A percentile compares a stretch with the other conserved stretches of the same genome.
phyloP scores from a whole-genome alignment of 2,113 vertebrate species.

The Oreochromis spilurus region DNA sequence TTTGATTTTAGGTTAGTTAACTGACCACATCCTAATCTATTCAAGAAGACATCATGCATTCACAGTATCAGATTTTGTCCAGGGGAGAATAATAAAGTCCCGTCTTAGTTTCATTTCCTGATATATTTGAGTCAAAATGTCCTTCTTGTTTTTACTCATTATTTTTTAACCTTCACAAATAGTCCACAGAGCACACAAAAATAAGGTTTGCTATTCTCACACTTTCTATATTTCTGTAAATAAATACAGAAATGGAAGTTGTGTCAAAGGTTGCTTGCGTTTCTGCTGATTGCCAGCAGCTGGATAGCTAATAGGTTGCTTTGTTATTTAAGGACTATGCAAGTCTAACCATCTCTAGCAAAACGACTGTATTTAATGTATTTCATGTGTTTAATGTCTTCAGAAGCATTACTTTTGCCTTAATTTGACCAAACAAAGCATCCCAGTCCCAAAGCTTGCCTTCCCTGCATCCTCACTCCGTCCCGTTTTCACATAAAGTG shows the following conservation, averaged over 20 bases:
- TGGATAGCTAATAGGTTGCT: neutral
- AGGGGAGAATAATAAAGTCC: neutral
- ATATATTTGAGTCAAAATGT: neutral
- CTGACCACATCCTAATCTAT: neutral
- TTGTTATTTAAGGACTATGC: neutral
- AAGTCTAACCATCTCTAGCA: neutral
- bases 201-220: neutral
- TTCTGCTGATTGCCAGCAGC: neutral
- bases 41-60: neutral
- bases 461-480: neutral
- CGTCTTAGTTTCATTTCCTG: neutral
- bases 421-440: constrained; percentile 1
- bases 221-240: neutral
- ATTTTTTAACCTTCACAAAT: neutral
- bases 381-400: neutral
- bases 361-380: neutral
- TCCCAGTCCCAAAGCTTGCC: neutral
- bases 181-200: neutral
- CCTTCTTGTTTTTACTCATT: neutral
- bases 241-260: neutral
- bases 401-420: neutral
- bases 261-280: neutral
- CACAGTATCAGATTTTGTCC: neutral
- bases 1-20: neutral
- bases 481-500: neutral